Evolutionary conservation across 2,113 vertebrate genomes (phyloP).

Genomic region (Willisornis vidua): DNA sequence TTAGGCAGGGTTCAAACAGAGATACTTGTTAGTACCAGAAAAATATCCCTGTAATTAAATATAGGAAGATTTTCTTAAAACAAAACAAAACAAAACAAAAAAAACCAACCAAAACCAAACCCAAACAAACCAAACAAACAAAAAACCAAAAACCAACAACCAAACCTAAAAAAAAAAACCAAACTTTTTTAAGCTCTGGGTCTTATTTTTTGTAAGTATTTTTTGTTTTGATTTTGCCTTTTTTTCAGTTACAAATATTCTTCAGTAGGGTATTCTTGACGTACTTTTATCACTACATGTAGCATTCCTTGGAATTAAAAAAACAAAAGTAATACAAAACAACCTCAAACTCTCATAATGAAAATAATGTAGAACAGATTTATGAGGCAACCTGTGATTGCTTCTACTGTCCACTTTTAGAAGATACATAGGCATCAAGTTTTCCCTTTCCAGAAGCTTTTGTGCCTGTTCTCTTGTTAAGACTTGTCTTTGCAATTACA

Average conservation of each 20-base stretch:
- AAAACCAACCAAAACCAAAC: too few species aligned
- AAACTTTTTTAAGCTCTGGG: too few species aligned
- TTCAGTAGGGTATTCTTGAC: neutral
- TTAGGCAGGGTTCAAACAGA: neutral
- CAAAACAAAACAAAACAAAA: neutral
- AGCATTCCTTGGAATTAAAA: neutral
- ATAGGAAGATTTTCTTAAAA: rapidly evolving
- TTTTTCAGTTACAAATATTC: neutral
- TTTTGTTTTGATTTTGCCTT: neutral
- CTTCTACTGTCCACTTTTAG: neutral
- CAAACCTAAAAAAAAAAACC: too few species aligned
- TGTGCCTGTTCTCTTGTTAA: neutral
- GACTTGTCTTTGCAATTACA: neutral
- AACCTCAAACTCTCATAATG: neutral
- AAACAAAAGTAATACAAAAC: neutral
- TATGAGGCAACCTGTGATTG: neutral
- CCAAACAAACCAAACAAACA: too few species aligned
- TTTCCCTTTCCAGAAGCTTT: neutral
- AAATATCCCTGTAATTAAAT: neutral
- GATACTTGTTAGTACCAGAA: neutral
- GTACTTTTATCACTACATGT: neutral
- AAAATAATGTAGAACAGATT: neutral
- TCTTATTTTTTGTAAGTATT: neutral
- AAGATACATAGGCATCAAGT: neutral
- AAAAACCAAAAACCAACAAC: too few species aligned